Evolutionary conservation across 2,888 invertebrate species (phyloP).

Genomic region (Lithophane semibrunnea): DNA sequence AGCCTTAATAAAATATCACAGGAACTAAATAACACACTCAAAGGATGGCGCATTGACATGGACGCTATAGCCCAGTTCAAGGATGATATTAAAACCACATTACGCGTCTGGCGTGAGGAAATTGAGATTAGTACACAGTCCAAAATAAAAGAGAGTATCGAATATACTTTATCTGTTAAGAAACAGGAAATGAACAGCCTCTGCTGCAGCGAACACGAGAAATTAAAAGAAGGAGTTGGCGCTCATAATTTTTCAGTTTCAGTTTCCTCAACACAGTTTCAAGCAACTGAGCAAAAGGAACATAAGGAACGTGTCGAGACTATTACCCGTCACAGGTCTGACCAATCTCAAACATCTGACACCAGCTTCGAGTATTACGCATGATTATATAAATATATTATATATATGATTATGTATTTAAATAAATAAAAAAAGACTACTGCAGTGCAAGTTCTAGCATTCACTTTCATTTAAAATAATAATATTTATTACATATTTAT

Average conservation of each 20-base stretch:
- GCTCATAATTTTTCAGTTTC: not conserved
- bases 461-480: too few species aligned
- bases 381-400: too few species aligned
- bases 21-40: not conserved
- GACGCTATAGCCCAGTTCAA: constrained; percentile 1
- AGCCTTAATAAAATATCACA: too few species aligned
- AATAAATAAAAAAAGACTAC: too few species aligned
- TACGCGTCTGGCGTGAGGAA: constrained; percentile 1
- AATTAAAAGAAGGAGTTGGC: not conserved
- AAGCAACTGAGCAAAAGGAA: constrained; percentile 2
- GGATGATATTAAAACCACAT: not conserved
- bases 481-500: too few species aligned
- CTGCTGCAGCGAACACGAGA: not conserved
- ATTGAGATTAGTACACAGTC: not conserved
- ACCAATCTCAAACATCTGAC: too few species aligned
- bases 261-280: not conserved
- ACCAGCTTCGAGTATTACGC: too few species aligned
- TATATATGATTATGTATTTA: too few species aligned
- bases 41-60: not conserved
- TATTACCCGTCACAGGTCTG: not conserved
- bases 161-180: not conserved
- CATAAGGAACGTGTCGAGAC: not conserved
- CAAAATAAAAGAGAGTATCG: not conserved
- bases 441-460: too few species aligned
- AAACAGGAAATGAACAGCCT: not conserved